These are phyloP conservation scores for Lota lota DNA, from an alignment of 2,113 vertebrate species.

Conservation along the genomic window DNA sequence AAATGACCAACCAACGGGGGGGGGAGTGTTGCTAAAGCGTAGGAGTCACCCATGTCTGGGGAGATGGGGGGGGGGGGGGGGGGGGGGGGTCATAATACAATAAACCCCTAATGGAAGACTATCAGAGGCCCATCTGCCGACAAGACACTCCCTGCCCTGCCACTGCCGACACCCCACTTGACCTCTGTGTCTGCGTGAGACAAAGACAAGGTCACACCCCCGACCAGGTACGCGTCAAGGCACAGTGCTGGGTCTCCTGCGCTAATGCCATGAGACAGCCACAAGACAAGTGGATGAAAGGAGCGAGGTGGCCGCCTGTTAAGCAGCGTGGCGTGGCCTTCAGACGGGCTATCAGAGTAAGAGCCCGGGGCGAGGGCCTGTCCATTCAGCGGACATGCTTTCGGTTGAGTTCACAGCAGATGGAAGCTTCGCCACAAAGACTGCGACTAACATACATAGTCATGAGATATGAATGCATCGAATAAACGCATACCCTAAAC, in stretches of 20 bases:
- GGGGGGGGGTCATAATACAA: conserved; percentile 44
- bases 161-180: conserved; percentile 65
- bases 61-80: no score
- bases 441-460: conserved; percentile 14
- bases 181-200: conserved; percentile 55
- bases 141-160: conserved; percentile 31
- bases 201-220: conserved; percentile 62
- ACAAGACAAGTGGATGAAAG: conserved; percentile 56
- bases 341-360: conserved; percentile 18
- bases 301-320: conserved; percentile 38
- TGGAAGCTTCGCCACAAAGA: conserved; percentile 26
- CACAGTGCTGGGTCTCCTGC: conserved; percentile 37
- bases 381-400: conserved; percentile 48
- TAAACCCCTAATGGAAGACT: conserved; percentile 41
- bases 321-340: conserved; percentile 29
- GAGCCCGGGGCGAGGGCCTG: conserved; percentile 29
- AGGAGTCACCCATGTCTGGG: no score
- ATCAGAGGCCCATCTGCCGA: conserved; percentile 47
- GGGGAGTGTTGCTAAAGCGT: no score
- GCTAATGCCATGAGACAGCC: conserved; percentile 68
- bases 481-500: not conserved
- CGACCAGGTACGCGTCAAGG: conserved; percentile 58
- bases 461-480: conserved; percentile 11
- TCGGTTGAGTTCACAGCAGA: conserved; percentile 28
- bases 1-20: conserved; percentile 2